Evolutionary conservation across 2,888 invertebrate species (phyloP).

Genomic region (Colostygia pectinataria): DNA sequence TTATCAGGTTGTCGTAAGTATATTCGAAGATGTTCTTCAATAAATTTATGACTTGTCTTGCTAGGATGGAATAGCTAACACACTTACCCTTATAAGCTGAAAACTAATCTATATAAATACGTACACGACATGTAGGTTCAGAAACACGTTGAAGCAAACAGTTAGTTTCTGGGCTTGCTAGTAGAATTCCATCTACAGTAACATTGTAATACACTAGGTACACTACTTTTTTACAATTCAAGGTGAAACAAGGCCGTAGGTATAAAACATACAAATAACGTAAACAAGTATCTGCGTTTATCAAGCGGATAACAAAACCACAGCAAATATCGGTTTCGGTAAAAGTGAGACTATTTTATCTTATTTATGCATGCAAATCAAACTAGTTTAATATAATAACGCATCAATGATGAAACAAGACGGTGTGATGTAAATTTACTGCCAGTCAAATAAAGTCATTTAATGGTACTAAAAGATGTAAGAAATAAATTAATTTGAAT

Average conservation of each 20-base stretch:
- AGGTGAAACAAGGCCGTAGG: conserved; percentile 10
- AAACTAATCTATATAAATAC: neutral
- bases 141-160: neutral
- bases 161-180: conserved; percentile 5
- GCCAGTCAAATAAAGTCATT: too few relatives aligned
- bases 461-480: too few relatives aligned
- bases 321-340: too few relatives aligned
- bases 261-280: conserved; percentile 2
- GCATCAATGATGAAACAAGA: too few relatives aligned
- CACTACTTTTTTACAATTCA: conserved; percentile 16
- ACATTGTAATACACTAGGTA: neutral
- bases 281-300: neutral
- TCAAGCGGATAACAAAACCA: neutral
- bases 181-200: conserved; percentile 11
- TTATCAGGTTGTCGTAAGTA: conserved; percentile 11
- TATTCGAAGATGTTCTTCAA: conserved; percentile 17
- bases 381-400: too few relatives aligned
- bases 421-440: too few relatives aligned
- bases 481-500: too few relatives aligned
- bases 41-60: conserved; percentile 22
- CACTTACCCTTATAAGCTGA: conserved; percentile 3
- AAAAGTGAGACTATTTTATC: too few relatives aligned
- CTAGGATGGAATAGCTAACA: conserved; percentile 13
- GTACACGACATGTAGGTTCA: neutral
- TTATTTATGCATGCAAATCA: too few relatives aligned